These are phyloP conservation scores for Sebastes minor DNA, from an alignment of 2,797 vertebrate genomes.

Conservation along the genomic window DNA sequence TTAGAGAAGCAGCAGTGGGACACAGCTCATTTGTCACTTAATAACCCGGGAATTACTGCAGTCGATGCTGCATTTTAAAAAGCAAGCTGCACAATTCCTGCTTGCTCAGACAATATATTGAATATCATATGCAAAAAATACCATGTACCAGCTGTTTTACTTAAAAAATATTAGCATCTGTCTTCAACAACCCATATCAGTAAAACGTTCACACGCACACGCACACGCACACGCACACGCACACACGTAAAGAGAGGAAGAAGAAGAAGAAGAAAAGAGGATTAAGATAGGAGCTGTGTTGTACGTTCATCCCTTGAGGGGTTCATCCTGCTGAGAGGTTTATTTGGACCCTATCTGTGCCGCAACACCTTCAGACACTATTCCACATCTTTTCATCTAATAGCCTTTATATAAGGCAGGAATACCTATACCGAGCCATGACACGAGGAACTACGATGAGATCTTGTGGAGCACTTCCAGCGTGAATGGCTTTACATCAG, in stretches of 20 bases:
- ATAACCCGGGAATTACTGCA: slow-evolving; percentile 10
- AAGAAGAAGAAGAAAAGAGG: slow-evolving; percentile 1
- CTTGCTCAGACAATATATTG: not conserved
- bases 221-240: not conserved
- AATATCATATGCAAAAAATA: not conserved
- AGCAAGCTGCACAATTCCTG: not conserved
- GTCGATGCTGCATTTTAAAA: not conserved
- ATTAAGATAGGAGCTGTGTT: slow-evolving; percentile 24
- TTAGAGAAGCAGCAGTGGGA: not conserved
- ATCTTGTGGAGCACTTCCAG: too few relatives aligned
- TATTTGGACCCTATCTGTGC: slow-evolving; percentile 6
- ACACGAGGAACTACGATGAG: too few relatives aligned
- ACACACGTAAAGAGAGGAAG: too few relatives aligned
- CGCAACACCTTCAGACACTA: not conserved
- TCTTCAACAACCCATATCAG: not conserved
- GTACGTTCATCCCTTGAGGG: slow-evolving; percentile 9
- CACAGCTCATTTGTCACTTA: slow-evolving; percentile 36
- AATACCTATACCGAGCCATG: not conserved
- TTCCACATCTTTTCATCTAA: not conserved
- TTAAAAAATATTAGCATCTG: not conserved
- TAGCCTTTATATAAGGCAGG: not conserved
- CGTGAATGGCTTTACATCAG: too few relatives aligned
- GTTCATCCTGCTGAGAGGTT: slow-evolving; percentile 19
- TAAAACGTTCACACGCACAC: not conserved
- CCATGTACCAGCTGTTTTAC: not conserved